A percentile compares a stretch with the other conserved stretches of the same genome.
phyloP scores from a whole-genome alignment of 2,888 invertebrate species.

The Labia minor region DNA sequence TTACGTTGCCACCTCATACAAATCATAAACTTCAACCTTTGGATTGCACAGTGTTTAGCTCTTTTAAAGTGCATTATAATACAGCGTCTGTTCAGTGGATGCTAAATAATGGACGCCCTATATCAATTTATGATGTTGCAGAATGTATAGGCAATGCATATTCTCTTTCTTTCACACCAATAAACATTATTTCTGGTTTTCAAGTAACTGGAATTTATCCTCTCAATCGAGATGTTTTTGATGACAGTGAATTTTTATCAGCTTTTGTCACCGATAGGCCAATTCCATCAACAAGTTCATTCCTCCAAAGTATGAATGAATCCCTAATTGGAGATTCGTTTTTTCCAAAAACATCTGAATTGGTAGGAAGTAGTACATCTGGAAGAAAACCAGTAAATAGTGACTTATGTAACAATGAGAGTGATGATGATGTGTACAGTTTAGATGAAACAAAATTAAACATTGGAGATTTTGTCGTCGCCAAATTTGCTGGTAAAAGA shows the following conservation, averaged over 20 bases:
- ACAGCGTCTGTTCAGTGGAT: conserved; percentile 29
- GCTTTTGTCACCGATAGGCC: background rate
- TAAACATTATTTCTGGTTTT: background rate
- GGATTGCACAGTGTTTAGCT: conserved; percentile 29
- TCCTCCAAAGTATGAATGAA: too few species aligned
- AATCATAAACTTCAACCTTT: conserved; percentile 33
- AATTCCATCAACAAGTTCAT: too few species aligned
- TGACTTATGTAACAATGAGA: too few species aligned
- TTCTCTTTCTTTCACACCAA: background rate
- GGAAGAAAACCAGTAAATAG: too few species aligned
- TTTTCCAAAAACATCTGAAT: too few species aligned
- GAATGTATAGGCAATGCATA: conserved; percentile 16
- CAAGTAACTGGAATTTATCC: background rate
- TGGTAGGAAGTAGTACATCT: too few species aligned
- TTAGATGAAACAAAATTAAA: too few species aligned
- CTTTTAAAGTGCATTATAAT: conserved; percentile 31
- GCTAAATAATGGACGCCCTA: conserved; percentile 28
- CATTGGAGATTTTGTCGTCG: too few species aligned
- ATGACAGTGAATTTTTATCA: background rate
- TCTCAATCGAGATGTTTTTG: background rate
- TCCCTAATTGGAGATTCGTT: too few species aligned
- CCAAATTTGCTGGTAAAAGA: too few species aligned
- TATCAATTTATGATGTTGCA: conserved; percentile 28
- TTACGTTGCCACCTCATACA: conserved; percentile 34
- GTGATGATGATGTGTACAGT: too few species aligned